Percentiles rank a stretch among this genome's conserved stretches.
phyloP scores from a whole-genome alignment of 1,140 invertebrate genomes.

The Coelopa frigida region DNA sequence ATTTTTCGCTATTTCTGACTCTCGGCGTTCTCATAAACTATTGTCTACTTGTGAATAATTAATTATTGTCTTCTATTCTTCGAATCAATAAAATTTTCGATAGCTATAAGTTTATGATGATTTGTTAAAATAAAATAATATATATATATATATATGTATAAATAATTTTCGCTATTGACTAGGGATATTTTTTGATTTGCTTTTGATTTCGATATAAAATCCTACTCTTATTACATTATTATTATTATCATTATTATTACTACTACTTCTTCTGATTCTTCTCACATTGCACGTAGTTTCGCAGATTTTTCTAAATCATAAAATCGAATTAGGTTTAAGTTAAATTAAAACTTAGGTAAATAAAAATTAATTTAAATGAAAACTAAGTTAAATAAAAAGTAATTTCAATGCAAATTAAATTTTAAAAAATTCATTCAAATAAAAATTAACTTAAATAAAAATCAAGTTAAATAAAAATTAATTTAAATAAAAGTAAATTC shows the following conservation, averaged over 20 bases:
- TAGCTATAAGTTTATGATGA: not conserved
- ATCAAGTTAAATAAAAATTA: not conserved
- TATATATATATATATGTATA: conserved; percentile 21
- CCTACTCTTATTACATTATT: not conserved
- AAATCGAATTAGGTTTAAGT: not conserved
- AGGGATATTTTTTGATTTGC: conserved; percentile 41
- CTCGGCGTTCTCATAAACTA: not conserved
- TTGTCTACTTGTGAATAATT: conserved; percentile 4
- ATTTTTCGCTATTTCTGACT: conserved; percentile 2
- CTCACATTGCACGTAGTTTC: not conserved
- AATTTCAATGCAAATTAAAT: no score
- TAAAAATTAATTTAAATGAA: no score
- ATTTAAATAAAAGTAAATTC: not conserved
- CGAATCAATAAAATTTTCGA: not conserved
- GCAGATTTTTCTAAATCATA: not conserved
- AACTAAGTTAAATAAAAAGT: no score
- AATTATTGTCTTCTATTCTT: conserved; percentile 6
- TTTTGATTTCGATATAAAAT: conserved; percentile 5
- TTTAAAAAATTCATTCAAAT: not conserved
- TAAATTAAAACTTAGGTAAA: not conserved
- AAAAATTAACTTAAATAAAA: not conserved
- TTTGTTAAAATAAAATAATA: conserved; percentile 9
- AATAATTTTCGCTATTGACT: conserved; percentile 45
- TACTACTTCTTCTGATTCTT: not conserved
- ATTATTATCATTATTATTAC: not conserved